Conservation (phyloP, 2,888 invertebrate genomes). For the Xanthorhoe spadicearia region DNA sequence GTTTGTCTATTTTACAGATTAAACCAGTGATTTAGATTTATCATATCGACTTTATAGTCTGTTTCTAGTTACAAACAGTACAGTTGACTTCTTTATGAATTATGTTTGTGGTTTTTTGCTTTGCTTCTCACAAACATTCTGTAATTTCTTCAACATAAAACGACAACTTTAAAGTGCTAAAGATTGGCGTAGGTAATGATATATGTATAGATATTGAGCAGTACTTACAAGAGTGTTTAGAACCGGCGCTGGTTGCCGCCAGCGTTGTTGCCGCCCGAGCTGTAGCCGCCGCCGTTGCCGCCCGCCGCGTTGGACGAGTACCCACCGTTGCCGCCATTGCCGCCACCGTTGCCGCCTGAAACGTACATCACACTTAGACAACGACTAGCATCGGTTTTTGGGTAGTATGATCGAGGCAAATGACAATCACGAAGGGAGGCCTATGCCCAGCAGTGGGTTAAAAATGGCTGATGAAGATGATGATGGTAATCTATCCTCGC, state of each 20-base stretch:
- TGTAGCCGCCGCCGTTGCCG: constrained; percentile 58
- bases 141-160: not conserved
- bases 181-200: not conserved
- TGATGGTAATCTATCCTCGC: no score
- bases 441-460: no score
- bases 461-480: no score
- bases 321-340: constrained; percentile 50
- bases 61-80: no score
- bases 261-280: constrained; percentile 48
- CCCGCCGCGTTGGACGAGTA: constrained; percentile 55
- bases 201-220: not conserved
- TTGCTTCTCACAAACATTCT: not conserved
- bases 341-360: constrained; percentile 46
- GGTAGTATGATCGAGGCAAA: no score
- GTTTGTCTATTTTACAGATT: not conserved
- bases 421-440: no score
- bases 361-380: not conserved
- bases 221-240: constrained; percentile 76
- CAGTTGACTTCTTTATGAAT: no score
- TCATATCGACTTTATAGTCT: no score
- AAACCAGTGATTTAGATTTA: not conserved
- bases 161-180: not conserved
- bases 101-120: no score
- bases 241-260: constrained; percentile 65
- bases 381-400: not conserved